Evolutionary conservation across 2,888 invertebrate species (phyloP), one percentile per base, ranked within the genome.

Genomic region (Pristionchus entomophagus): DNA sequence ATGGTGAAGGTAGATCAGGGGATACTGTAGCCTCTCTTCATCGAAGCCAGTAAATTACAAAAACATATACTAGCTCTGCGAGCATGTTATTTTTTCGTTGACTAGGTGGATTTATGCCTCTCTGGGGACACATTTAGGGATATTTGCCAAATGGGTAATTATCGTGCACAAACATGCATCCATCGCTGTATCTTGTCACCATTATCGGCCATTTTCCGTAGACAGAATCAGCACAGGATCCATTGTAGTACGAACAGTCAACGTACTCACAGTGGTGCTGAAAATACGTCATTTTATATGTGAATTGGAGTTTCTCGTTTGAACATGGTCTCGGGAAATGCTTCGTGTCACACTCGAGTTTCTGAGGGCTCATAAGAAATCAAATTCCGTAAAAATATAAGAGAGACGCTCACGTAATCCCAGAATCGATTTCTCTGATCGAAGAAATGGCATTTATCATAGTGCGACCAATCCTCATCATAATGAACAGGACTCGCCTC

Each of bases 251-350:
- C 1, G 59, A 59, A 26, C 59, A 59, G 59, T 59, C 59, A 26
- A 59, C 59, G 59, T 59, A 59, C 59, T 59, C 59, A 26, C 59
- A 59, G n/a, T 59, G 59, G 59, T 59, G 59, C 59, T 59, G 59
- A n/a, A 26, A 59, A 56, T 19, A 10, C 1, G 19, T 14, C 10
- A 10, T n/a, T n/a, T n/a, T n/a, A n/a, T n/a, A n/a, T n/a, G n/a
- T n/a, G n/a, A n/a, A n/a, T n/a, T n/a, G n/a, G n/a, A n/a, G n/a
- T n/a, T n/a, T n/a, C n/a, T n/a, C n/a, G n/a, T n/a, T n/a, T 3
- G 51, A 51, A 51, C 51, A 51, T 2, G 3, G 51, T n/a, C n/a
- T n/a, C n/a, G n/a, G n/a, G n/a, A n/a, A n/a, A n/a, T n/a, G n/a
- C n/a, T n/a, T n/a, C n/a, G n/a, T n/a, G n/a, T n/a, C n/a, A 51